Evolutionary conservation across 2,797 vertebrate genomes (phyloP).

Genomic region (Linurgus olivaceus): DNA sequence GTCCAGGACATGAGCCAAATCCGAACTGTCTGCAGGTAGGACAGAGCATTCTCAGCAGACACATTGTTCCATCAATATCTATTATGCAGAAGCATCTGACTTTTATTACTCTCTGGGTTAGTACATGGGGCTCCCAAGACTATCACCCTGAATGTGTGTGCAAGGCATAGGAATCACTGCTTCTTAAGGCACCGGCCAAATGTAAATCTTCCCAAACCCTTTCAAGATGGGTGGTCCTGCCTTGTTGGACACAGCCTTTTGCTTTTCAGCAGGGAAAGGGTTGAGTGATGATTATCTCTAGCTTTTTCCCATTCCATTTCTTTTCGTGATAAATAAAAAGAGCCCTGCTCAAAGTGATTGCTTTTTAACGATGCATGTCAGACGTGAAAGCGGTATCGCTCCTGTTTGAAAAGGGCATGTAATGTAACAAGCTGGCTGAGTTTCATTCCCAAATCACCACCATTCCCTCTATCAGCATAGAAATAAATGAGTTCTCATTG

Average conservation of each 20-base stretch:
- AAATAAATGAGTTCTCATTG: slow-evolving; percentile 35
- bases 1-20: slow-evolving; percentile 49
- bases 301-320: slow-evolving; percentile 36
- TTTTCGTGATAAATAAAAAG: slow-evolving; percentile 30
- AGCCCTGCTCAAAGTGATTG: slow-evolving; percentile 47
- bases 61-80: slow-evolving; percentile 7
- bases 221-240: slow-evolving; percentile 52
- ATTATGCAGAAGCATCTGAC: slow-evolving; percentile 17
- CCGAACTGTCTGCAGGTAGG: slow-evolving; percentile 39
- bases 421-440: slow-evolving; percentile 40
- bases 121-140: not conserved
- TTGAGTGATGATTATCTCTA: slow-evolving; percentile 63
- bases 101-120: not conserved
- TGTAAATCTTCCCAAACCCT: not conserved
- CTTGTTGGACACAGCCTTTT: slow-evolving; percentile 8
- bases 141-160: not conserved
- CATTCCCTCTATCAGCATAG: slow-evolving; percentile 7
- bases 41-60: not conserved
- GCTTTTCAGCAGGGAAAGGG: slow-evolving; percentile 30
- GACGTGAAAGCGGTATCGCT: slow-evolving; percentile 11
- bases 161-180: not conserved
- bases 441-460: slow-evolving; percentile 47
- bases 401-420: slow-evolving; percentile 48
- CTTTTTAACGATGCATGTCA: slow-evolving; percentile 62
- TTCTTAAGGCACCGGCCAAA: not conserved